These are phyloP conservation scores for Carapus acus DNA, from an alignment of 2,797 vertebrate genomes.

Conservation along the genomic window DNA sequence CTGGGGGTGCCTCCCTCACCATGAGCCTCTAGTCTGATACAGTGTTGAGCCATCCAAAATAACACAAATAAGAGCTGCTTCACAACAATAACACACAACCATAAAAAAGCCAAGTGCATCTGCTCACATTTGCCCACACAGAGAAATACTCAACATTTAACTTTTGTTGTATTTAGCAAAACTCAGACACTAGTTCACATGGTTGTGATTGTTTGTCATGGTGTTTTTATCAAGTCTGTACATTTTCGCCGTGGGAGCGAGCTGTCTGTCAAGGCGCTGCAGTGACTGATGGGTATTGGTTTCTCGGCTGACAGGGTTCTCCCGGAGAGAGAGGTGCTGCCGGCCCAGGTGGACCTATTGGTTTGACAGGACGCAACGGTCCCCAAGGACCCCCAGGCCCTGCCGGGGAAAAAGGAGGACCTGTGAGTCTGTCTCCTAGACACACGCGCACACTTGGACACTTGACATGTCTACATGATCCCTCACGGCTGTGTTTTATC, in stretches of 20 bases:
- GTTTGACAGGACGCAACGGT: constrained; percentile 89
- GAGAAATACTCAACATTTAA: no score
- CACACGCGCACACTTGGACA: not conserved
- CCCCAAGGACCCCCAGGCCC: constrained; percentile 95
- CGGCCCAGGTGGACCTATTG: constrained; percentile 93
- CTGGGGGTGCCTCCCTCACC: no score
- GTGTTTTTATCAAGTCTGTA: not conserved
- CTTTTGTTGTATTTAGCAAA: no score
- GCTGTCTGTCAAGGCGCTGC: not conserved
- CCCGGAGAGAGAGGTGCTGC: constrained; percentile 92
- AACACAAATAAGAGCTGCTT: no score
- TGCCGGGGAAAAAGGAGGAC: constrained; percentile 93
- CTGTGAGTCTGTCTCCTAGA: constrained; percentile 76
- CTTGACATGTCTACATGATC: not conserved
- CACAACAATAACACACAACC: no score
- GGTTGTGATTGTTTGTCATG: no score
- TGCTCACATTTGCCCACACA: no score
- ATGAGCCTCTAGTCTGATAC: no score
- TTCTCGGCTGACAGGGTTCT: constrained; percentile 78
- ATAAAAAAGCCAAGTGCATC: no score
- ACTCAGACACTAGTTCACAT: no score
- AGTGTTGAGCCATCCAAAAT: no score
- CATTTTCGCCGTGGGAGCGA: not conserved
- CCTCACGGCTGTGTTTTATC: constrained; percentile 15
- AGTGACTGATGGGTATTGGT: constrained; percentile 24